These are phyloP conservation scores for Chrysaora quinquecirrha DNA, from an alignment of 30 jellyfish, hydroid and myxozoan genomes.

Conservation along the genomic window DNA sequence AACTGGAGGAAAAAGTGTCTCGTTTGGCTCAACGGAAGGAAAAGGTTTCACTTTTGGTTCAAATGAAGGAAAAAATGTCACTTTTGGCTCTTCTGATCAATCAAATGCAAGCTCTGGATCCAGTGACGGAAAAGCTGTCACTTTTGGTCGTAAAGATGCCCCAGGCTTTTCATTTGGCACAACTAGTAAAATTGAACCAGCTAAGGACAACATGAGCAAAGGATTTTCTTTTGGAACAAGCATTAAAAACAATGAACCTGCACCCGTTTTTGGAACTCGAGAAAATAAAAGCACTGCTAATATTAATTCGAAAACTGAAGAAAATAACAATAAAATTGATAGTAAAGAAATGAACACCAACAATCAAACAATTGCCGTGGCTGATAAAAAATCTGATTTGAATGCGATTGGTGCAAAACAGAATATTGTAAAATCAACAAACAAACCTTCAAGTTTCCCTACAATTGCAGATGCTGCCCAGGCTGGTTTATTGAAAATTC, in stretches of 20 bases:
- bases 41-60: slow-evolving; percentile 10
- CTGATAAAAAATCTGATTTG: background rate
- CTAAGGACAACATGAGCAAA: background rate
- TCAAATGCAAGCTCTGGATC: slow-evolving; percentile 12
- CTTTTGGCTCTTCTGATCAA: background rate
- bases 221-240: slow-evolving; percentile 51
- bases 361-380: background rate
- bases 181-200: background rate
- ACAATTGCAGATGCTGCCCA: slow-evolving; percentile 76
- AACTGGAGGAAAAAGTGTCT: background rate
- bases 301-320: slow-evolving; percentile 34
- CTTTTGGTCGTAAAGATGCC: background rate
- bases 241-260: background rate
- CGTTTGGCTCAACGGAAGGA: slow-evolving; percentile 14
- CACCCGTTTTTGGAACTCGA: background rate
- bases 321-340: slow-evolving; percentile 27
- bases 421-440: background rate
- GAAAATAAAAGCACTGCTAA: too few species aligned
- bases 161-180: background rate
- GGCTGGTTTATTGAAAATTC: slow-evolving; percentile 65
- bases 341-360: background rate
- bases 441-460: background rate
- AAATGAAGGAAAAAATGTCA: background rate
- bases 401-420: background rate
- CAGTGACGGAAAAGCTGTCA: background rate